Evolutionary conservation across 2,113 vertebrate species (phyloP), one percentile per base, ranked within the genome.

Genomic region (Semnopithecus entellus): DNA sequence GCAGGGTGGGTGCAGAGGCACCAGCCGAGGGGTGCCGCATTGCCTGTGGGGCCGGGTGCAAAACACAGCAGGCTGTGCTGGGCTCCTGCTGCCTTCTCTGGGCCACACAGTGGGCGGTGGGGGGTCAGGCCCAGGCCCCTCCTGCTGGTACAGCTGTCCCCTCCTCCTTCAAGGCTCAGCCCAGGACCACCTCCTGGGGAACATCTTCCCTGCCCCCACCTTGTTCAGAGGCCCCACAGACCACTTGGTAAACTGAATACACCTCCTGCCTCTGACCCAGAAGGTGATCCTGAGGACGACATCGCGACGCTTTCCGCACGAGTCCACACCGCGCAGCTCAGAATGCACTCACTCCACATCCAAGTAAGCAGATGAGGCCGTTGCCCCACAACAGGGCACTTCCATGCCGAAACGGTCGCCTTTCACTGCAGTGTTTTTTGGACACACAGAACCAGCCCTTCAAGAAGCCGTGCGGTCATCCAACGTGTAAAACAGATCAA

Each of bases 231-330:
- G 73, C 73, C 12, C 23, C 11, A 27, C 73, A 27, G 73, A 76
- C 14, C 25, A 27, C 25, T 30, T 16, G 13, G 17, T 17, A 17
- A 48, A 30, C 43, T 17, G 25, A 14, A 76, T 30, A 48, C 14
- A 68, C 64, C 8, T 32, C 45, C 75, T 48, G 45, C 32, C 75
- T 78, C 43, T 9, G 30, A 48, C 30, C 27, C 9, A 7, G 16
- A n/a, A 70, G 16, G 17, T 18, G 38, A 5, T 32, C 45, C 40
- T 30, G 25, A 32, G 27, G 75, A 32, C 9, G 30, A 48, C 16
- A 48, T 18, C 7, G 8, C 8, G 27, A 1, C 3, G 14, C 11
- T 7, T 45, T 48, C 43, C 32, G 3, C 30, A 3, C 5, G 16
- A 48, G 27, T 48, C 75, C 8, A 10, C 14, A 30, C 6, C 8